A percentile compares a stretch with the other conserved stretches of the same genome.
Conservation (phyloP, 1,140 invertebrate genomes). For the Hydropsyche tenuis region DNA sequence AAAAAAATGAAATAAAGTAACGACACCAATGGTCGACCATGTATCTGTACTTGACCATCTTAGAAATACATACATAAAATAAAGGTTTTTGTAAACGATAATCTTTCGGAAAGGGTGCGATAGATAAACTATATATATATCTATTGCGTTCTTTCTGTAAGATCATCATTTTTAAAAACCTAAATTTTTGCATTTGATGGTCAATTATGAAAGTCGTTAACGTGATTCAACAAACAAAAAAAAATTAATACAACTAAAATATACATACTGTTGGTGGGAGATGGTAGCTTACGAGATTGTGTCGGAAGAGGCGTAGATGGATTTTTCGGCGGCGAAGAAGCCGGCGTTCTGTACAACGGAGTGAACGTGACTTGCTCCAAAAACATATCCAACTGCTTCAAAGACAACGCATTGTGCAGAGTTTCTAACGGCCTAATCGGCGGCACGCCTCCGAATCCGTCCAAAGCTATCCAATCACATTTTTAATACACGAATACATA, state of each 20-base stretch:
- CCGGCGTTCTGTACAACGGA: slow-evolving; percentile 72
- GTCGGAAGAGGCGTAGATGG: slow-evolving; percentile 64
- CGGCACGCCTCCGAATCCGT: slow-evolving; percentile 88
- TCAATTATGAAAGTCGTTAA: not conserved
- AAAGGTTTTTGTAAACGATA: no score
- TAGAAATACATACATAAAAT: no score
- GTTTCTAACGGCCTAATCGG: slow-evolving; percentile 94
- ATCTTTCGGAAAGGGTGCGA: no score
- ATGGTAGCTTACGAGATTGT: slow-evolving; percentile 53
- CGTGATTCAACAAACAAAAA: no score
- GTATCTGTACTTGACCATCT: no score
- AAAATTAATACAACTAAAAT: not conserved
- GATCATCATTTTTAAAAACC: no score
- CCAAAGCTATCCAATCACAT: slow-evolving; percentile 56
- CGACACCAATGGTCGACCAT: no score
- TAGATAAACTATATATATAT: no score
- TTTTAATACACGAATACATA: not conserved
- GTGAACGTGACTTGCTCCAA: slow-evolving; percentile 81
- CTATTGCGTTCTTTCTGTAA: no score
- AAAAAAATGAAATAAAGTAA: not conserved
- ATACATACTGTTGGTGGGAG: slow-evolving; percentile 58
- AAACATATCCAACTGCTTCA: slow-evolving; percentile 88
- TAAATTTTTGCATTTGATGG: no score
- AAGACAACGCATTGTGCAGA: slow-evolving; percentile 91
- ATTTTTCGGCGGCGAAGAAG: slow-evolving; percentile 73